A percentile compares a stretch with the other conserved stretches of the same genome.
These are phyloP conservation scores for Sturmia bella DNA, from an alignment of 2,888 invertebrate genomes.

Conservation along the genomic window DNA sequence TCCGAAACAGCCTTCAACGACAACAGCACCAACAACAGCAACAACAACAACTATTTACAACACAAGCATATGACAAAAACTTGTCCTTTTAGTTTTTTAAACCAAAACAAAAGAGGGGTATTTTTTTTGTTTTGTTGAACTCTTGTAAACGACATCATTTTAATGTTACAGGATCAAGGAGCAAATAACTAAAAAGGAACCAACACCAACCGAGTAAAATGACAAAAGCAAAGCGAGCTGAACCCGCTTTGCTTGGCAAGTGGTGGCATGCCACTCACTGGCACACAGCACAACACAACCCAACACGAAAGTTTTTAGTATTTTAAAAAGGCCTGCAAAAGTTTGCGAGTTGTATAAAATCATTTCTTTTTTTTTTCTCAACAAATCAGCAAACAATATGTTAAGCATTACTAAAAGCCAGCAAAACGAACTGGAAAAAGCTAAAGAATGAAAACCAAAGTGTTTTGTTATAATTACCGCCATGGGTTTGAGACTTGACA, in stretches of 20 bases:
- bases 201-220: conserved; percentile 48
- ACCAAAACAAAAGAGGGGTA: conserved; percentile 2
- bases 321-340: conserved; percentile 47
- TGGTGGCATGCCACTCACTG: conserved; percentile 5
- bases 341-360: not conserved
- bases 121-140: not conserved
- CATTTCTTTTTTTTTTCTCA: conserved; percentile 12
- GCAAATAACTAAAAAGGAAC: conserved; percentile 27
- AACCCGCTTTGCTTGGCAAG: conserved; percentile 34
- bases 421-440: not conserved
- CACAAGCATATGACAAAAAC: conserved; percentile 3
- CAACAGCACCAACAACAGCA: conserved; percentile 23
- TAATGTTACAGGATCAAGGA: conserved; percentile 52
- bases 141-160: conserved; percentile 47
- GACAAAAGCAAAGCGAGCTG: conserved; percentile 50
- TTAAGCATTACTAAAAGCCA: conserved; percentile 15
- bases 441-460: conserved; percentile 33
- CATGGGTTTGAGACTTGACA: conserved; percentile 46
- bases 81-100: conserved; percentile 42
- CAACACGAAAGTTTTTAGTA: conserved; percentile 21
- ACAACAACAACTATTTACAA: conserved; percentile 23
- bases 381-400: conserved; percentile 57
- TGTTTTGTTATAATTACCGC: conserved; percentile 53
- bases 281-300: not conserved
- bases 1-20: conserved; percentile 18